These are phyloP conservation scores for Bombus waltoni DNA, from an alignment of 1,140 invertebrate genomes.

Conservation along the genomic window DNA sequence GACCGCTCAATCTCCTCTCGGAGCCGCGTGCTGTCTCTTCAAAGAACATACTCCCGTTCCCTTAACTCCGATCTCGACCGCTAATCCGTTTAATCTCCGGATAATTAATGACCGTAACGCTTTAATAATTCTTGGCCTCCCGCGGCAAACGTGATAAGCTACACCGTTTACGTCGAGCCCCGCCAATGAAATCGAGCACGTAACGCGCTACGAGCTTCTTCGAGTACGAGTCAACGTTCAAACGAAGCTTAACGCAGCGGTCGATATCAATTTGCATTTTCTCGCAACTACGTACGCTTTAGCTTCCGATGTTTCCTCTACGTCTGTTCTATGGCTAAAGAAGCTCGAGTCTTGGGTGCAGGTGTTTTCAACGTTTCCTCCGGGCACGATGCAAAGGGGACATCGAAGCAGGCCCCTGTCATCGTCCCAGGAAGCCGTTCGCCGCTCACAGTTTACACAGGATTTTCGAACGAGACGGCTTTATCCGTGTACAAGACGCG, in stretches of 20 bases:
- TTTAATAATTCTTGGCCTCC: constrained; percentile 63
- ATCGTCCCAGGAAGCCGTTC: constrained; percentile 30
- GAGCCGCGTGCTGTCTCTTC: constrained; percentile 54
- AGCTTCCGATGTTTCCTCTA: neutral
- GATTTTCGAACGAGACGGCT: constrained; percentile 59
- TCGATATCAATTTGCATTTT: neutral
- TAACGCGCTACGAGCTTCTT: neutral
- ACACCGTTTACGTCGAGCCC: neutral
- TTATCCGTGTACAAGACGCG: constrained; percentile 33
- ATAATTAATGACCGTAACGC: constrained; percentile 71
- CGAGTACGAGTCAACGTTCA: neutral
- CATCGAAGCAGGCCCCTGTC: neutral
- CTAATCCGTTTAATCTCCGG: constrained; percentile 70
- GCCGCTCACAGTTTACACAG: constrained; percentile 54
- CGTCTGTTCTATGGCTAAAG: too few relatives aligned
- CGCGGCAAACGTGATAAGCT: neutral
- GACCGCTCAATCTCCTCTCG: constrained; percentile 73
- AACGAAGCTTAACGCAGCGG: neutral
- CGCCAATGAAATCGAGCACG: neutral
- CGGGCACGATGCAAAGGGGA: constrained; percentile 1
- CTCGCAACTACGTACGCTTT: neutral
- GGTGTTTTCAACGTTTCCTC: constrained; percentile 33
- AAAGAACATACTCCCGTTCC: constrained; percentile 59
- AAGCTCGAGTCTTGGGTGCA: constrained; percentile 24
- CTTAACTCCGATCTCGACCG: constrained; percentile 49